Evolutionary conservation across 2,888 invertebrate species (phyloP).

Genomic region (Tiliacea citrago): DNA sequence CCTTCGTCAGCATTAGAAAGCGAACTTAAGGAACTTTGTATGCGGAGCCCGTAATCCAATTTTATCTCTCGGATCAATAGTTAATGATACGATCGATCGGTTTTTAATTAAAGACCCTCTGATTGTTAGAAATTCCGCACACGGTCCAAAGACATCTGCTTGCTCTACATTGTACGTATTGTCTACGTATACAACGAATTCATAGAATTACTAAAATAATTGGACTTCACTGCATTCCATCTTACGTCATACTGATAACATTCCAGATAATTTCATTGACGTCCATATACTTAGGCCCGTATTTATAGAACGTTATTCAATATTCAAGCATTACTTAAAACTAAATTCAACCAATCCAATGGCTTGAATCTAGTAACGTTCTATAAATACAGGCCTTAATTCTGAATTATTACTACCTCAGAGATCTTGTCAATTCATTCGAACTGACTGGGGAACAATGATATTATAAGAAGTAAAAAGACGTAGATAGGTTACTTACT

Average conservation of each 20-base stretch:
- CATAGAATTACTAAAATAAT: constrained; percentile 8
- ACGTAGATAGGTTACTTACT: too few relatives aligned
- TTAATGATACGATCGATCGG: background rate
- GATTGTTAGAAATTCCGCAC: constrained; percentile 3
- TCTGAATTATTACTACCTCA: too few relatives aligned
- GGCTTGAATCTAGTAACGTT: too few relatives aligned
- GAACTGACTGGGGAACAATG: too few relatives aligned
- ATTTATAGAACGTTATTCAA: too few relatives aligned
- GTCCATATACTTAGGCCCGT: too few relatives aligned
- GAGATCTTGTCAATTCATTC: too few relatives aligned
- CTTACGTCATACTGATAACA: constrained; percentile 19
- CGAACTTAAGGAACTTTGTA: constrained; percentile 12
- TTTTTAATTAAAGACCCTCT: constrained; percentile 14
- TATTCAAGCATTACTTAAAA: too few relatives aligned
- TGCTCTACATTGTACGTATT: constrained; percentile 18
- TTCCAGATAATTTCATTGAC: constrained; percentile 11
- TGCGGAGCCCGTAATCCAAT: constrained; percentile 1
- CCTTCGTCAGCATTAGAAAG: constrained; percentile 20
- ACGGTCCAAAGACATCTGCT: constrained; percentile 4
- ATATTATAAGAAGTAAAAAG: too few relatives aligned
- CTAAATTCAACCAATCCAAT: too few relatives aligned
- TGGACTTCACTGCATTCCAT: constrained; percentile 13
- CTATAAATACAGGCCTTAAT: too few relatives aligned
- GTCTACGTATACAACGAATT: constrained; percentile 3
- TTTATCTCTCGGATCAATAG: constrained; percentile 9